Conservation (phyloP, 2,888 invertebrate genomes). For the Anodontia alba region DNA sequence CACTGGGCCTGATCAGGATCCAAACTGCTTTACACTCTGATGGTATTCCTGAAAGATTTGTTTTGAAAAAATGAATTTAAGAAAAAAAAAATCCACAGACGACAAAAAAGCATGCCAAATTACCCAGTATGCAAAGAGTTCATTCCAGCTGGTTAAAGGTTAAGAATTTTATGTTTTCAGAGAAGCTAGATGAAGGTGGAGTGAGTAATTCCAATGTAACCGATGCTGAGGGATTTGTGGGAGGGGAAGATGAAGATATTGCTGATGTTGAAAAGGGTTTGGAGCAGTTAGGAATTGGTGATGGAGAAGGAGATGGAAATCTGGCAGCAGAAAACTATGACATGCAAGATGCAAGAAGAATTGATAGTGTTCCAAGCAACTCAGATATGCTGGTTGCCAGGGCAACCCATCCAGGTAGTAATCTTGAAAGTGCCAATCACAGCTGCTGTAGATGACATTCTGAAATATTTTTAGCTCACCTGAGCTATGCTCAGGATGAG, state of each 20-base stretch:
- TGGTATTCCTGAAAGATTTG: too few relatives aligned
- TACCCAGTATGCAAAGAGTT: neutral
- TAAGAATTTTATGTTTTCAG: neutral
- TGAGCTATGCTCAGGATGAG: too few relatives aligned
- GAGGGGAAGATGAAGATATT: neutral
- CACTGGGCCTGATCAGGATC: neutral
- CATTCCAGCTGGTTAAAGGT: too few relatives aligned
- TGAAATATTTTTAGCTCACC: too few relatives aligned
- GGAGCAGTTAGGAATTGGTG: neutral
- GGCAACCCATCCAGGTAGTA: conserved; percentile 58
- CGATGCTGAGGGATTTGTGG: neutral
- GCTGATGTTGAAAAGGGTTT: conserved; percentile 19
- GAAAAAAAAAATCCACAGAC: neutral
- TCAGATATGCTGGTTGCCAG: conserved; percentile 52
- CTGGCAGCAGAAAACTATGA: neutral
- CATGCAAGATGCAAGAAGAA: neutral
- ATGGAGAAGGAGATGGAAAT: conserved; percentile 16
- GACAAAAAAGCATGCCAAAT: neutral
- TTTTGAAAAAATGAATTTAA: too few relatives aligned
- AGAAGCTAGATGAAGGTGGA: neutral
- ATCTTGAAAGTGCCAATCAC: too few relatives aligned
- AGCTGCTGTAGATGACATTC: too few relatives aligned
- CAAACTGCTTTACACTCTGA: too few relatives aligned
- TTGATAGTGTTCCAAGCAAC: conserved; percentile 33
- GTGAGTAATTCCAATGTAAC: neutral